phyloP scores from a whole-genome alignment of 1,140 invertebrate species.

The Drosophila jambulina region DNA sequence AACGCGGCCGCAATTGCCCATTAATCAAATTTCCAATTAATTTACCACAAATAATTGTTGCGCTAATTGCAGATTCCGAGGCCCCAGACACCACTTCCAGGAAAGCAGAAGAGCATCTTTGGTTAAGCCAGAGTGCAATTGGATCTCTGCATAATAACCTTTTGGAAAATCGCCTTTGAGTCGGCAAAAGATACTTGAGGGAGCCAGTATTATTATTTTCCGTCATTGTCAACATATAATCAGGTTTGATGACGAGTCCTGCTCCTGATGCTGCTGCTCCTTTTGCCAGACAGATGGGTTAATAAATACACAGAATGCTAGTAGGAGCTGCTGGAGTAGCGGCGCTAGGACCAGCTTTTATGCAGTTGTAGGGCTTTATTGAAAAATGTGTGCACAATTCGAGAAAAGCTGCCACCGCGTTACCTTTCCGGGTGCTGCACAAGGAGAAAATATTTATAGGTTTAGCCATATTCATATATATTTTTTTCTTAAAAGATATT shows the following conservation, averaged over 20 bases:
- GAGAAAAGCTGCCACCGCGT: conserved; percentile 58
- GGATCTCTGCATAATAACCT: conserved; percentile 16
- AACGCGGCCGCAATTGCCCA: conserved; percentile 45
- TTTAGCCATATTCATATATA: not conserved
- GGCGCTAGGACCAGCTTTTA: conserved; percentile 32
- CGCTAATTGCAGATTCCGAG: conserved; percentile 55
- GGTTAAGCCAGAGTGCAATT: not conserved
- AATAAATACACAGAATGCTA: conserved; percentile 65
- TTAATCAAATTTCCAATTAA: conserved; percentile 82
- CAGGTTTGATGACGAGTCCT: conserved; percentile 65
- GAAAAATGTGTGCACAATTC: conserved; percentile 75
- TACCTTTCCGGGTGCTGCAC: conserved; percentile 35
- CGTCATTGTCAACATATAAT: conserved; percentile 73
- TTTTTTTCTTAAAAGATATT: not conserved
- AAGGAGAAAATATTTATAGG: not conserved
- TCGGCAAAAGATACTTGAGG: conserved; percentile 5
- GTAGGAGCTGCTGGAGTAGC: conserved; percentile 2
- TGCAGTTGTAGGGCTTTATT: conserved; percentile 72
- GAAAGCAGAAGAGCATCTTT: not conserved
- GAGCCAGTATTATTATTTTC: conserved; percentile 65
- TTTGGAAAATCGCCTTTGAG: conserved; percentile 20
- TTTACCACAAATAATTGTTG: conserved; percentile 78
- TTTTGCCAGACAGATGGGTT: conserved; percentile 44
- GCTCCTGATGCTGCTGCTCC: conserved; percentile 20
- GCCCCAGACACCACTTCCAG: not conserved